phyloP scores from a whole-genome alignment of 2,113 vertebrate species.

The Tylochromis polylepis region DNA sequence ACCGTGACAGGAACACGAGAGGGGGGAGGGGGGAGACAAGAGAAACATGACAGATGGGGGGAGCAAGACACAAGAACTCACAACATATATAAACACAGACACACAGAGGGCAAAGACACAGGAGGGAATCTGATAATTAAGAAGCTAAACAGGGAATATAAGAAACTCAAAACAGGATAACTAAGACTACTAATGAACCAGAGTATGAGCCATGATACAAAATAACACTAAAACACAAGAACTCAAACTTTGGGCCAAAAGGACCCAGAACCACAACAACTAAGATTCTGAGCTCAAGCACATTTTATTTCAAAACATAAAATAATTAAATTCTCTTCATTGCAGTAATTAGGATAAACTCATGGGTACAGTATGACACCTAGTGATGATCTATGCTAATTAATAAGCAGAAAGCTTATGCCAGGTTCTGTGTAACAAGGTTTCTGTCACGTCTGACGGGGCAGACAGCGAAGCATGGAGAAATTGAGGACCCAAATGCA shows the following conservation, averaged over 20 bases:
- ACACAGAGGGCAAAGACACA: too few species aligned
- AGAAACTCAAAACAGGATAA: not conserved
- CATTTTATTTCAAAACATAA: not conserved
- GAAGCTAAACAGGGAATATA: not conserved
- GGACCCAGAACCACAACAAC: not conserved
- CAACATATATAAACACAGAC: too few species aligned
- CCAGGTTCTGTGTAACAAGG: too few species aligned
- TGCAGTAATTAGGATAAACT: not conserved
- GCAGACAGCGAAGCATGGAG: too few species aligned
- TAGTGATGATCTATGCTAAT: not conserved
- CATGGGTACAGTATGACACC: not conserved
- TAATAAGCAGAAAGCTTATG: not conserved
- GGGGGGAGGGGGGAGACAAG: too few species aligned
- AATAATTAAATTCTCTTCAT: not conserved
- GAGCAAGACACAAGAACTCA: too few species aligned
- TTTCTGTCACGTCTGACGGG: too few species aligned
- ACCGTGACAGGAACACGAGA: too few species aligned
- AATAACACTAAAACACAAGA: not conserved
- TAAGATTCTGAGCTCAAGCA: not conserved
- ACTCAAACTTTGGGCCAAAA: not conserved
- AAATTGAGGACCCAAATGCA: too few species aligned
- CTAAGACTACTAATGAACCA: not conserved
- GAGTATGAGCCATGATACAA: not conserved
- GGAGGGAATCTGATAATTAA: not conserved
- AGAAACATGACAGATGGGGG: too few species aligned